Evolutionary conservation across 2,888 invertebrate species (phyloP), one percentile per base, ranked within the genome.

Genomic region (Lycocerus yunnanus): DNA sequence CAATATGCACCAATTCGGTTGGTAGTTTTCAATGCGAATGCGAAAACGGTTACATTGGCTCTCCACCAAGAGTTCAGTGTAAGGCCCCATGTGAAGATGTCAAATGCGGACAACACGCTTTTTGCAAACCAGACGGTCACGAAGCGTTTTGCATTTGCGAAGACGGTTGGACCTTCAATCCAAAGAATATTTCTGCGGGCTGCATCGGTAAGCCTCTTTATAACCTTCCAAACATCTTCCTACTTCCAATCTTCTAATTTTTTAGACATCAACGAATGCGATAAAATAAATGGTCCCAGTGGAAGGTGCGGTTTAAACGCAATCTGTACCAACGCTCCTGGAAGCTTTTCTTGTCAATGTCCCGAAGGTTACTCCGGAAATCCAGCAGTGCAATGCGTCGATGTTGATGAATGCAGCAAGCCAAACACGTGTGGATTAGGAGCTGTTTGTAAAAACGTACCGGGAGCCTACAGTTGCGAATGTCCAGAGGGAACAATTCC

Each of bases 111-210:
- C 91, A 93, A 9, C 96, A 97, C 85, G 95, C 97, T 1, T 95
- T 91, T 84, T 97, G 97, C 85, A 96, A 96, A 85, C 93, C 95
- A 0, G 95, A 96, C 81, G 95, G 95, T 27, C 91, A 92, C 74
- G 96, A 97, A 86, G 97, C 96, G 0, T 96, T 95, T 82, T 97
- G 97, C 82, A 94, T 97, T 66, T 97, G 97, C 84, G 95, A 97
- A 84, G 95, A 95, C 74, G 97, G 97, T 1, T 97, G 96, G 95
- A 96, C 95, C 0, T 97, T 95, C 84, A 93, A 97, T 87, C 97
- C 97, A 0, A 92, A 90, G 72, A 95, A 97, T 83, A 94, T 97
- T 79, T 91, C 94, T 6, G 95, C 95, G 63, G 97, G 97, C 74
- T 97, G 97, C 84, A 91, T 96, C 75, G 91, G 91, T 91, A 82